phyloP scores from a whole-genome alignment of 1,140 invertebrate species.

The Hormaphis cornu region DNA sequence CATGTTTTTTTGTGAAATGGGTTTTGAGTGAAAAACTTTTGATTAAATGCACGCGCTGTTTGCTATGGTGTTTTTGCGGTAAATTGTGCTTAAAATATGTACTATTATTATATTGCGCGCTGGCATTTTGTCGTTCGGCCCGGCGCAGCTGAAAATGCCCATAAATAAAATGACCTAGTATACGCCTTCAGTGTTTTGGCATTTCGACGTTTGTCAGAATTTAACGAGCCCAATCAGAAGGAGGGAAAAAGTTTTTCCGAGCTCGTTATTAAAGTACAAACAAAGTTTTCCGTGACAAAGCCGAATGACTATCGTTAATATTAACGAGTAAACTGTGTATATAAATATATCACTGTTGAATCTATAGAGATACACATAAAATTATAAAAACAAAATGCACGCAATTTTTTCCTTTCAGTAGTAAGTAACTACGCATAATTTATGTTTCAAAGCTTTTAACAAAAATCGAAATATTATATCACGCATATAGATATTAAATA shows the following conservation, averaged over 20 bases:
- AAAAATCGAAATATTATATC: too few relatives aligned
- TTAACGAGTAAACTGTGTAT: not conserved
- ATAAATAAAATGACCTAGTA: conserved; percentile 22
- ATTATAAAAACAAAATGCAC: not conserved
- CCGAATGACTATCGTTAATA: not conserved
- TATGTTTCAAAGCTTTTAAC: too few relatives aligned
- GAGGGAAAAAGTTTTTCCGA: not conserved
- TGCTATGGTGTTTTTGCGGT: too few relatives aligned
- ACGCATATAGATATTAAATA: too few relatives aligned
- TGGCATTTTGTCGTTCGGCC: not conserved
- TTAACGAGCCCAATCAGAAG: conserved; percentile 8
- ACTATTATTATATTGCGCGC: too few relatives aligned
- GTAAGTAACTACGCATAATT: too few relatives aligned
- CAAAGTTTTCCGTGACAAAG: not conserved
- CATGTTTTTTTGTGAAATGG: not conserved
- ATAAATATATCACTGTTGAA: not conserved
- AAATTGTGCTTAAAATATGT: too few relatives aligned
- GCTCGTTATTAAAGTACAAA: conserved; percentile 10
- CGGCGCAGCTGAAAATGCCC: not conserved
- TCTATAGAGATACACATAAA: not conserved
- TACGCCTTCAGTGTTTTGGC: not conserved
- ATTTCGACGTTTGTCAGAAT: not conserved
- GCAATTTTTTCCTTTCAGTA: not conserved
- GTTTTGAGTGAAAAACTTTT: conserved; percentile 8
- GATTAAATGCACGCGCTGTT: not conserved